Conservation (phyloP, 2,113 vertebrate species). For the Macrotus californicus region DNA sequence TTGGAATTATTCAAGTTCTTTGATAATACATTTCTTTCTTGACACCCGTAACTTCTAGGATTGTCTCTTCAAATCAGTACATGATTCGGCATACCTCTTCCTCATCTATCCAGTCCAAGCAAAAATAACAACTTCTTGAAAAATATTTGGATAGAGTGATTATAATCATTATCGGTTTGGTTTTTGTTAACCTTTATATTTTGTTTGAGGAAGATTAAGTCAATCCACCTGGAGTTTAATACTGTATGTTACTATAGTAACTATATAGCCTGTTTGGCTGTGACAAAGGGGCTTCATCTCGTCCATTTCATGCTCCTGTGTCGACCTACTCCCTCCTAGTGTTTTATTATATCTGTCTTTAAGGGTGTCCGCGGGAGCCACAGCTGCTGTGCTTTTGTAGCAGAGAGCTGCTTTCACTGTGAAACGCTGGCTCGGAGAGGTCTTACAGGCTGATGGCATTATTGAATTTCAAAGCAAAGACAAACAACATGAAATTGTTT, state of each 20-base stretch:
- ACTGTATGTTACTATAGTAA: slow-evolving; percentile 93
- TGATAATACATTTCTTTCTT: background rate
- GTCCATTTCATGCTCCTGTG: slow-evolving; percentile 88
- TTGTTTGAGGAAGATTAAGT: slow-evolving; percentile 85
- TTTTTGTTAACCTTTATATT: slow-evolving; percentile 81
- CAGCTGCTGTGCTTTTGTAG: slow-evolving; percentile 86
- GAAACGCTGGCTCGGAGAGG: slow-evolving; percentile 80
- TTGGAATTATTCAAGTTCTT: background rate
- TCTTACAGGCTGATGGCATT: slow-evolving; percentile 80
- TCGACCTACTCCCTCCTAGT: slow-evolving; percentile 85
- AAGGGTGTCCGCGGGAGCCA: slow-evolving; percentile 84
- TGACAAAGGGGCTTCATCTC: slow-evolving; percentile 90
- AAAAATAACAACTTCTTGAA: slow-evolving; percentile 73
- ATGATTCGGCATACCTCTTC: background rate
- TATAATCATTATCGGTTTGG: slow-evolving; percentile 80
- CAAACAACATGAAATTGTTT: slow-evolving; percentile 82
- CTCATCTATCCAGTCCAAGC: slow-evolving; percentile 60
- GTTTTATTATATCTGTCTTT: slow-evolving; percentile 87
- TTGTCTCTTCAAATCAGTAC: slow-evolving; percentile 26
- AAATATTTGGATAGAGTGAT: slow-evolving; percentile 75
- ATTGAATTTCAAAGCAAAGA: slow-evolving; percentile 84
- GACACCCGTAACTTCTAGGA: background rate
- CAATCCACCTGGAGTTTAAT: slow-evolving; percentile 88
- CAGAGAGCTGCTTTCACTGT: slow-evolving; percentile 82
- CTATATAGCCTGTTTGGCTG: slow-evolving; percentile 87